phyloP scores from a whole-genome alignment of 2,113 vertebrate genomes.

The Gymnogyps californianus region DNA sequence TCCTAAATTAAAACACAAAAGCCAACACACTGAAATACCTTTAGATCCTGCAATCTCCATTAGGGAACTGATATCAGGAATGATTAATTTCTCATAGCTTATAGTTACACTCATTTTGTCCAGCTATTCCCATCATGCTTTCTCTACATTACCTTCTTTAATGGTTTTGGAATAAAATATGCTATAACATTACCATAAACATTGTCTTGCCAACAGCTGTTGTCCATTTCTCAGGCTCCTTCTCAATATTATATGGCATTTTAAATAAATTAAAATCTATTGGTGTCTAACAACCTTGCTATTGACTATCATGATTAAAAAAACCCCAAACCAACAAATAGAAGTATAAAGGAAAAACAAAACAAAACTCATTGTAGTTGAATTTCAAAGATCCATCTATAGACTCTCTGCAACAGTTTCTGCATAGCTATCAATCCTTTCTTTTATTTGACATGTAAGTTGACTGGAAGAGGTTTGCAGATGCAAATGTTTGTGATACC shows the following conservation, averaged over 20 bases:
- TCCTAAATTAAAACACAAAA: background rate
- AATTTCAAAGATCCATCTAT: background rate
- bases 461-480: background rate
- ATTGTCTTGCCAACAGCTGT: background rate
- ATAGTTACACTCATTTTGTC: background rate
- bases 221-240: background rate
- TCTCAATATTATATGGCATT: background rate
- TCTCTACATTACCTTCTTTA: background rate
- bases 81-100: background rate
- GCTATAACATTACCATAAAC: background rate
- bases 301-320: background rate
- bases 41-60: background rate
- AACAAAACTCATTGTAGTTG: background rate
- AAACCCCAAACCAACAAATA: fast-evolving
- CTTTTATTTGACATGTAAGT: background rate
- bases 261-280: background rate
- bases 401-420: background rate
- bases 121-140: background rate
- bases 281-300: background rate
- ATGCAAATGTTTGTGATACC: background rate
- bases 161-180: background rate
- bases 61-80: background rate
- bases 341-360: background rate
- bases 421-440: background rate
- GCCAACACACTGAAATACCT: background rate